These are phyloP conservation scores for Diaprepes abbreviatus DNA, from an alignment of 2,888 invertebrate species.

Conservation along the genomic window DNA sequence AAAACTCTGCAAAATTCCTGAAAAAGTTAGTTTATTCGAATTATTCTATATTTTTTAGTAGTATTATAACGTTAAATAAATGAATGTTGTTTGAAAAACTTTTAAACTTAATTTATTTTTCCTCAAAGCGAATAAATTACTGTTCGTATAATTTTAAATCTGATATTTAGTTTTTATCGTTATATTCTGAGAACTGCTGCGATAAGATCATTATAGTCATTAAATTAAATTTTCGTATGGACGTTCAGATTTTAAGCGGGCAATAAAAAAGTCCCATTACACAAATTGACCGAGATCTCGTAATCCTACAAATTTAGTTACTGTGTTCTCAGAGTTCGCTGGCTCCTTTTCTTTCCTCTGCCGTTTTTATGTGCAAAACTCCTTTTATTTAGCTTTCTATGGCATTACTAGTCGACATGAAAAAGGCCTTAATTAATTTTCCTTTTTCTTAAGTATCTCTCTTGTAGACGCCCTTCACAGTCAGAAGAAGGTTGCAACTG, in stretches of 20 bases:
- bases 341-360: conserved; percentile 29
- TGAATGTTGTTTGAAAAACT: too few species aligned
- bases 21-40: too few species aligned
- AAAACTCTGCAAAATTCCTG: too few species aligned
- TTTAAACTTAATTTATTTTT: too few species aligned
- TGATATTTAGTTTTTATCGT: too few species aligned
- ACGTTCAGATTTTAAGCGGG: not conserved
- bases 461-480: conserved; percentile 23
- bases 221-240: conserved; percentile 8
- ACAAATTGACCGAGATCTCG: conserved; percentile 43
- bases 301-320: conserved; percentile 45
- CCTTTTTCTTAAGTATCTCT: conserved; percentile 36
- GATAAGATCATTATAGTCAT: too few species aligned
- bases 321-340: conserved; percentile 25
- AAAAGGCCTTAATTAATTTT: conserved; percentile 44
- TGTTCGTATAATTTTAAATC: too few species aligned
- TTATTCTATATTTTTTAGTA: too few species aligned
- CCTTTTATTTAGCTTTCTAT: conserved; percentile 43
- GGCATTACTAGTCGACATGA: conserved; percentile 36
- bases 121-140: too few species aligned
- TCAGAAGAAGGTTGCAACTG: conserved; percentile 36
- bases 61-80: too few species aligned
- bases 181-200: too few species aligned
- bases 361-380: conserved; percentile 31
- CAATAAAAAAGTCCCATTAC: conserved; percentile 35